A percentile compares a stretch with the other conserved stretches of the same genome.
phyloP scores from a whole-genome alignment of 2,888 invertebrate species.

The Lepidonotus clava region DNA sequence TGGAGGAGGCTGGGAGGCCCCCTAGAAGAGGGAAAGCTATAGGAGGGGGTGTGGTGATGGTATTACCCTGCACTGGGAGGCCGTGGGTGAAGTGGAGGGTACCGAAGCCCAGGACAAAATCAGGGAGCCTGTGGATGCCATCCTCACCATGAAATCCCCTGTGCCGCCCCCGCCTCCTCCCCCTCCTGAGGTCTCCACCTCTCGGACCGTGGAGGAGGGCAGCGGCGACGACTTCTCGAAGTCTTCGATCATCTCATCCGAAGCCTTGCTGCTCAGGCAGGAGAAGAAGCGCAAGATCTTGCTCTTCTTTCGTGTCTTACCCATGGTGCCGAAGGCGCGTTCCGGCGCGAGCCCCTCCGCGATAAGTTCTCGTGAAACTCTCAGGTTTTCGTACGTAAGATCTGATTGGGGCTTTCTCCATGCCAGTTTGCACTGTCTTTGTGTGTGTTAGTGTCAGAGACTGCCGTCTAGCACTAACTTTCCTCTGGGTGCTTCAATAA shows the following conservation, averaged over 20 bases:
- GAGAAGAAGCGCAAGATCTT: constrained; percentile 64
- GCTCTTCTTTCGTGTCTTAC: constrained; percentile 61
- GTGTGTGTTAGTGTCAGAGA: too few relatives aligned
- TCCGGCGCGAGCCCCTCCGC: too few relatives aligned
- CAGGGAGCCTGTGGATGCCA: constrained; percentile 43
- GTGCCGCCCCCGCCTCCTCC: neutral
- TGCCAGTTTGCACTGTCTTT: too few relatives aligned
- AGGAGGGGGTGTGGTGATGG: neutral
- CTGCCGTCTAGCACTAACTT: too few relatives aligned
- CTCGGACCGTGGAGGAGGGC: constrained; percentile 52
- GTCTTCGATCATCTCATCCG: constrained; percentile 57
- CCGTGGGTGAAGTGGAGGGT: neutral
- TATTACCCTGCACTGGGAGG: neutral
- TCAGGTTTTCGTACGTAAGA: too few relatives aligned
- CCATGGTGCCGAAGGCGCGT: constrained; percentile 57
- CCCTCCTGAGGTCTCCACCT: constrained; percentile 36
- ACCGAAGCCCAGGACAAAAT: constrained; percentile 20
- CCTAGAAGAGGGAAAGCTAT: neutral
- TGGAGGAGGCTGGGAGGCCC: neutral
- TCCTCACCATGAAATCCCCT: constrained; percentile 36
- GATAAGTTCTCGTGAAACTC: too few relatives aligned
- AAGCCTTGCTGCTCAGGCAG: constrained; percentile 60
- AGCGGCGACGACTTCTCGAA: constrained; percentile 51
- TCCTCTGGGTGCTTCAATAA: too few relatives aligned
- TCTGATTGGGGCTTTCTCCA: too few relatives aligned